Base-by-base conservation (phyloP, 2,797 vertebrate species). In the Percopsis omiscomaycus region DNA sequence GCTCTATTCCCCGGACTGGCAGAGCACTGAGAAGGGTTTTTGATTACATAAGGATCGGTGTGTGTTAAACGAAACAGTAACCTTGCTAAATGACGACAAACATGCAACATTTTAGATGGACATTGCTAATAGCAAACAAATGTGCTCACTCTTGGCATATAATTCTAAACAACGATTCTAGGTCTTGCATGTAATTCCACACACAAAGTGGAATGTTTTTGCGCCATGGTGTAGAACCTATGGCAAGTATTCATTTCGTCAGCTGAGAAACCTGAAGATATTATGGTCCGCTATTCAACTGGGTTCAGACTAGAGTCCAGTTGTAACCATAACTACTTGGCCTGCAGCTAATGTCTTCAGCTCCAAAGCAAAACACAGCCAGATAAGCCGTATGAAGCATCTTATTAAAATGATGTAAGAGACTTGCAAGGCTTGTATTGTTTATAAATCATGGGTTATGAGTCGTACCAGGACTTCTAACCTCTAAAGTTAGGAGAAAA, bases 41-140 rank as follows among this genome's bases (percentile, higher is more conserved):
- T 53, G 45, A 61, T 60, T 61, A 15, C 15, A 22, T 5, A 13
- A 22, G n/a, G 46, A 73, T 71, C 57, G 48, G 56, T 74, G 52
- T 73, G 68, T 81, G 72, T 71, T 83, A 77, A 85, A 75, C 74
- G 71, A 70, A 79, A 83, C 73, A 78, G 84, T 82, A 84, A 87
- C 82, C 80, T 88, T 84, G 74, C 80, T 71, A 71, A 82, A 83
- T 74, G 80, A 73, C 80, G 66, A 61, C 73, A 69, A 66, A 85
- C 74, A 58, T 73, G 77, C 54, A 74, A 61, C 54, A 65, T 2
- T 8, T 68, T 60, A 49, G 52, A 51, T 54, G 5, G 46, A 62
- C 71, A 74, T 86, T 83, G 86, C 87, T 84, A 84, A 85, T 70
- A 45, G 61, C 51, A 76, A 58, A 73, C 71, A 86, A 82, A 59